Evolutionary conservation across 2,888 invertebrate species (phyloP), one percentile per base, ranked within the genome.

Genomic region (Agonopterix arenella): DNA sequence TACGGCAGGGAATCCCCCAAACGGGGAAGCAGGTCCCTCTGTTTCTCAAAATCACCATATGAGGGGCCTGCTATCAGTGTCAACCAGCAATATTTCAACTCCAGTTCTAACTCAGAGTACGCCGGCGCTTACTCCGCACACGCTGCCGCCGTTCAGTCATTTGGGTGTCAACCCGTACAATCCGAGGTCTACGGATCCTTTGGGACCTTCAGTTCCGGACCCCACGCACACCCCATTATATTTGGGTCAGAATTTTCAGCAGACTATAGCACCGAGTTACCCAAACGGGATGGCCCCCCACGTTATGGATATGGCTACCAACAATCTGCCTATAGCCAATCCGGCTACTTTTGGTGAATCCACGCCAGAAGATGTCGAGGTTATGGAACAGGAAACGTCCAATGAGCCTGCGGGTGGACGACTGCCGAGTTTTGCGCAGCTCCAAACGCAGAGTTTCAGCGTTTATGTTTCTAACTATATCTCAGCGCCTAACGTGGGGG

Each of bases 21-120:
- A 96, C 96, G 95, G 95, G 95, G 94, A 95, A 92, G 96, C 96
- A 95, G 96, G 96, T 94, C 95, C 94, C 95, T 95, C 95, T 93
- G 94, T 92, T 92, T 92, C 93, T 91, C 93, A 92, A 93, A 94
- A 92, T 91, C 91, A 93, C 90, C 93, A 91, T 90, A 91, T 95
- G 96, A 95, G 96, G 95, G 96, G 95, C 95, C 95, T 95, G 95
- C 95, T 93, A 85, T 91, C 93, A 90, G 93, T 93, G 90, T 92
- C 92, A 92, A 92, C 91, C 91, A 92, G 90, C 91, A 90, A 90
- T 89, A 91, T 90, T 91, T 85, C 90, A 90, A 84, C 90, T 70
- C 89, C 89, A 75, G 75, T 84, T 70, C 84, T 85, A 88, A 86
- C 88, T 51, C 90, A 90, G 79, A 89, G 78, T 89, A 83, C 90